Percentiles rank a stretch among this genome's conserved stretches.
phyloP scores from a whole-genome alignment of 1,140 invertebrate species.

The Trachymyrmex cornetzi region DNA sequence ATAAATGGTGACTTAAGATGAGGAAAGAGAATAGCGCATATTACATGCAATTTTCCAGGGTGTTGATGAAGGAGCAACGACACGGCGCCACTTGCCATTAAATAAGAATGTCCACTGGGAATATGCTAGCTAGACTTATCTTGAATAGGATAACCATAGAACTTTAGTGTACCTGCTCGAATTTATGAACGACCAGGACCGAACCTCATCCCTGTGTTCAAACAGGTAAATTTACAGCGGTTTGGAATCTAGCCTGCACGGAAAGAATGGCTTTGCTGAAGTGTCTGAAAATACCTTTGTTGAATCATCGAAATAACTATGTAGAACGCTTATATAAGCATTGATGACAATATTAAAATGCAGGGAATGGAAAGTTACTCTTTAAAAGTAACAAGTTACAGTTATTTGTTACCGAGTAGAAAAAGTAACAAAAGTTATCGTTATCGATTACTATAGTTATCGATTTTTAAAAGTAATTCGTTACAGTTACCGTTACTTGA shows the following conservation, averaged over 20 bases:
- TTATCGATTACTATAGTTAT: too few relatives aligned
- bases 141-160: slow-evolving; percentile 17
- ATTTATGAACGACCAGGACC: slow-evolving; percentile 55
- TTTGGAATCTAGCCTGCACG: not conserved
- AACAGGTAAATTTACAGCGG: slow-evolving; percentile 61
- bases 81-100: not conserved
- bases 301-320: too few relatives aligned
- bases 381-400: too few relatives aligned
- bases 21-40: not conserved
- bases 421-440: too few relatives aligned
- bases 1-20: not conserved
- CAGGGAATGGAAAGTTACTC: too few relatives aligned
- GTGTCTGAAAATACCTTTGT: too few relatives aligned
- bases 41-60: not conserved
- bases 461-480: too few relatives aligned
- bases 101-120: not conserved
- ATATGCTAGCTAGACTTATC: not conserved
- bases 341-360: too few relatives aligned
- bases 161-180: slow-evolving; percentile 39
- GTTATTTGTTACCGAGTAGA: too few relatives aligned
- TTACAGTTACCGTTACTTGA: too few relatives aligned
- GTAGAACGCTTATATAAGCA: too few relatives aligned
- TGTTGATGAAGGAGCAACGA: slow-evolving; percentile 25
- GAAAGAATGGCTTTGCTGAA: too few relatives aligned
- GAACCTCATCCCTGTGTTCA: not conserved